Base-by-base conservation (phyloP, 2,113 vertebrate genomes). In the Nyctereutes procyonoides region DNA sequence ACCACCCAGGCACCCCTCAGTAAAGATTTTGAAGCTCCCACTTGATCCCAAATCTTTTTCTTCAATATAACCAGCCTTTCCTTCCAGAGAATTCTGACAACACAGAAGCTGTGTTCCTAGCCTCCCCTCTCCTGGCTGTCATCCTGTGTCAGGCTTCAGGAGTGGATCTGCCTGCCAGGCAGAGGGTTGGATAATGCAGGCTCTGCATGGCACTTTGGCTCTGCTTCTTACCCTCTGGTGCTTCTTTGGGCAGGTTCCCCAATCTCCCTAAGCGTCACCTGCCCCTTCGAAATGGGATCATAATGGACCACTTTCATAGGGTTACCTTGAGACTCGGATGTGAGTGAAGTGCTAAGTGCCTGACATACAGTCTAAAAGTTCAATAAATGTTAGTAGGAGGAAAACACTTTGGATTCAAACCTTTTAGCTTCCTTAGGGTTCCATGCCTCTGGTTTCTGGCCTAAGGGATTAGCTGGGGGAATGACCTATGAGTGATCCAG, bases 91-190 rank as follows among this genome's bases (percentile, higher is more conserved):
- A 73, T 30, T 56, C 26, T 22, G 48, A n/a, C 4, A 20, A 3
- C 15, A 24, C 26, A 2, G 55, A 15, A 55, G 32, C 62, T 35
- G 73, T 0, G 0, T n/a, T 58, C 26, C 56, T 60, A 1, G 19
- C 20, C 28, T 28, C 24, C 28, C 35, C 74, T 62, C 90, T 38
- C 67, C 65, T 8, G 2, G 60, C 74, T 62, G 19, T 69, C 43
- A 3, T 67, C 60, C 48, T 62, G n/a, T 16, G 20, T 0, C 14
- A 22, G 81, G 74, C 51, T 28, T 35, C 1, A 22, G 77, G 62
- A 51, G 32, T 22, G 2, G 26, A 20, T 8, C 19, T 14, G 82
- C 73, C 65, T 35, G 12, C 11, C 35, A 43, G 67, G 28, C 5
- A 63, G 60, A 28, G 30, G 28, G 48, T 48, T 11, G 19, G 60